Evolutionary conservation across 2,888 invertebrate genomes (phyloP).

Genomic region (Autographa pulchrina): DNA sequence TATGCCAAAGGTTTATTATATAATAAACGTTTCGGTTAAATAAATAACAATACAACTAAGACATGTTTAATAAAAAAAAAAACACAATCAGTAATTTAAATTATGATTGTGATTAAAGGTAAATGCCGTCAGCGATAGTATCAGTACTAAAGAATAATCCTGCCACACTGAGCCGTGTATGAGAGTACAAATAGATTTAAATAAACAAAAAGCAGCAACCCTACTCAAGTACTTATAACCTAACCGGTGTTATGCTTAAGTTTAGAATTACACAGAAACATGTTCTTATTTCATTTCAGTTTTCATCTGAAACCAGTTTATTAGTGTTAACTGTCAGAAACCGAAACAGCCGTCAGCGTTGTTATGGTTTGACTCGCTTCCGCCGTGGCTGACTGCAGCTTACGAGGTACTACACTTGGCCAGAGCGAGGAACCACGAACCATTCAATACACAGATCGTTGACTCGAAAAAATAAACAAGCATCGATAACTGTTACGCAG

Average conservation of each 20-base stretch:
- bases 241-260: constrained; percentile 55
- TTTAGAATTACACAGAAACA: constrained; percentile 75
- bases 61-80: background rate
- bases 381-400: constrained; percentile 71
- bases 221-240: constrained; percentile 44
- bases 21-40: constrained; percentile 3
- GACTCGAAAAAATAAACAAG: constrained; percentile 79
- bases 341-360: constrained; percentile 79
- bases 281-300: constrained; percentile 79
- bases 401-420: constrained; percentile 60
- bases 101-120: no score
- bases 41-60: background rate
- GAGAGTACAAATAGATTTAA: background rate
- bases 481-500: constrained; percentile 63
- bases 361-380: constrained; percentile 85
- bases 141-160: background rate
- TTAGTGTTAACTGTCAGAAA: constrained; percentile 82
- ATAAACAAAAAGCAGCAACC: constrained; percentile 16
- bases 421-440: constrained; percentile 67
- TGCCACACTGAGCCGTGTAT: background rate
- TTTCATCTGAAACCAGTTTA: constrained; percentile 82
- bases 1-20: constrained; percentile 14
- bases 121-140: background rate
- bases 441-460: constrained; percentile 72
- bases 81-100: background rate